Percentiles rank a stretch among this genome's conserved stretches.
phyloP scores from a whole-genome alignment of 1,140 invertebrate genomes.

The Drosophila lacteicornis region DNA sequence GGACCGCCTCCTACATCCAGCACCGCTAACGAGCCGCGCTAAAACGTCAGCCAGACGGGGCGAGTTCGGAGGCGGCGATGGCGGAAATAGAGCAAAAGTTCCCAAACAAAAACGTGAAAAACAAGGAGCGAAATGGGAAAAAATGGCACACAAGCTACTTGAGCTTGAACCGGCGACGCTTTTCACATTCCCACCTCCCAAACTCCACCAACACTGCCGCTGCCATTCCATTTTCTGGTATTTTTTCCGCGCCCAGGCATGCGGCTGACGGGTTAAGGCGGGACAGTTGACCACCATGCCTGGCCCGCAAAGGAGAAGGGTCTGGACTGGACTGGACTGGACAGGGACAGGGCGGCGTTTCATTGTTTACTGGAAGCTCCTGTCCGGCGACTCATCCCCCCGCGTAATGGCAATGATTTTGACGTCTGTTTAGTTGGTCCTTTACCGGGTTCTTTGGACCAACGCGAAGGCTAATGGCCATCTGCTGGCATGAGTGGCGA shows the following conservation, averaged over 20 bases:
- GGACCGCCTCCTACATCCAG: not conserved
- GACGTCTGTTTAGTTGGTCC: conserved; percentile 76
- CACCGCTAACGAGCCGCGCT: conserved; percentile 63
- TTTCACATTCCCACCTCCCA: conserved; percentile 29
- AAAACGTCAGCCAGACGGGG: conserved; percentile 70
- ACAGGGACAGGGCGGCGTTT: conserved; percentile 43
- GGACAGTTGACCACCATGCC: conserved; percentile 69
- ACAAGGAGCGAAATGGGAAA: conserved; percentile 31
- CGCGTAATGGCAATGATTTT: conserved; percentile 74
- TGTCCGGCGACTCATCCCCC: conserved; percentile 37
- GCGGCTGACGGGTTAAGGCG: conserved; percentile 79
- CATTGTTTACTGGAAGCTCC: conserved; percentile 52
- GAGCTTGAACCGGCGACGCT: conserved; percentile 59
- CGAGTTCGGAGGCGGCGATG: conserved; percentile 19
- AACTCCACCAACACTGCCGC: not conserved
- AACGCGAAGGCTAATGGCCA: conserved; percentile 62
- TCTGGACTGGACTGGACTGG: conserved; percentile 3
- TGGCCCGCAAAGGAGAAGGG: conserved; percentile 13
- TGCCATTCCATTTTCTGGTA: conserved; percentile 9
- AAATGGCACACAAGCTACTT: conserved; percentile 78
- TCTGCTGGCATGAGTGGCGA: conserved; percentile 15
- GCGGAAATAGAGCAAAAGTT: conserved; percentile 81
- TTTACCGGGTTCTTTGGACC: conserved; percentile 18
- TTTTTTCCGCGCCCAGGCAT: conserved; percentile 54
- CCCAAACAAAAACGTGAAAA: conserved; percentile 49